Conservation (phyloP, 2,888 invertebrate genomes). For the Oligia latruncula region DNA sequence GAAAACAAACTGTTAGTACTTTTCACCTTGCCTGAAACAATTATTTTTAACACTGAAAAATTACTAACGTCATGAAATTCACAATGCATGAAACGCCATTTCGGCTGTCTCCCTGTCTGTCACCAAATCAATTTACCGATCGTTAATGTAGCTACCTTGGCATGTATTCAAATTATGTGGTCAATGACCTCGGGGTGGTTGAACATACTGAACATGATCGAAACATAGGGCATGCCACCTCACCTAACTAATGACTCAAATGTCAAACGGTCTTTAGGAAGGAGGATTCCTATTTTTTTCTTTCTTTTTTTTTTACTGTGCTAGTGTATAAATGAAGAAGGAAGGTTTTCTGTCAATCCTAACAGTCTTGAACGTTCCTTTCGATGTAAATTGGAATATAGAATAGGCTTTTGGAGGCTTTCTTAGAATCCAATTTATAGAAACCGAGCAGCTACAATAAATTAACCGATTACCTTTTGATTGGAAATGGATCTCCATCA, state of each 20-base stretch:
- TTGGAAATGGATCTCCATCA: conserved; percentile 45
- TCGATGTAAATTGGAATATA: background rate
- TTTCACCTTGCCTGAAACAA: background rate
- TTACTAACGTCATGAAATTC: conserved; percentile 14
- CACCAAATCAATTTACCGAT: conserved; percentile 55
- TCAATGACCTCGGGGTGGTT: conserved; percentile 51
- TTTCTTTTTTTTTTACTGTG: background rate
- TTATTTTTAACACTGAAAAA: conserved; percentile 3
- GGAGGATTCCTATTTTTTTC: background rate
- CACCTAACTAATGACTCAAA: conserved; percentile 34
- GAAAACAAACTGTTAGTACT: background rate
- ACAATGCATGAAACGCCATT: conserved; percentile 2
- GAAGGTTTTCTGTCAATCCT: conserved; percentile 8
- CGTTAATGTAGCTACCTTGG: conserved; percentile 56
- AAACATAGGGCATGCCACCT: conserved; percentile 16
- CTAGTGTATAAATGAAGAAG: conserved; percentile 13
- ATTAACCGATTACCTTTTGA: conserved; percentile 51
- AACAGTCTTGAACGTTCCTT: background rate
- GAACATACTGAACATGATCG: conserved; percentile 21
- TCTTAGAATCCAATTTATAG: conserved; percentile 46
- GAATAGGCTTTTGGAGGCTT: conserved; percentile 22
- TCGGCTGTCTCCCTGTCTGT: conserved; percentile 46
- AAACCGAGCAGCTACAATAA: conserved; percentile 24
- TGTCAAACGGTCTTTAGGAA: conserved; percentile 41
- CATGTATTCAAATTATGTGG: conserved; percentile 61